Evolutionary conservation across 2,113 vertebrate species (phyloP).

Genomic region (Sceloporus tristichus): DNA sequence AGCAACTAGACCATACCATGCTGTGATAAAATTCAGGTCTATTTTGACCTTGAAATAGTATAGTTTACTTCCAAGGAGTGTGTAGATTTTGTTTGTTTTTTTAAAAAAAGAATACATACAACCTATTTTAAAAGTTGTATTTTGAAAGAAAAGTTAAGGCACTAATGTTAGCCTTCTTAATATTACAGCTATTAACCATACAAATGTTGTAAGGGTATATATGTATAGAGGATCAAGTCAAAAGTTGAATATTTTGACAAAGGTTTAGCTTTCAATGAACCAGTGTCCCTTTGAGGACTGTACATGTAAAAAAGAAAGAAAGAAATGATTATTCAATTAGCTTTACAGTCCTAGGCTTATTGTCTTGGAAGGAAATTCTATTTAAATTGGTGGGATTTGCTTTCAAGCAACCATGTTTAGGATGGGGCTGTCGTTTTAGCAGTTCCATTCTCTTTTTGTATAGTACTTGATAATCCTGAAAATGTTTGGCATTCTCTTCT

Average conservation of each 20-base stretch:
- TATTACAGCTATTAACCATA: not conserved
- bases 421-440: conserved; percentile 42
- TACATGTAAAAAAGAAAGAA: conserved; percentile 33
- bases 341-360: conserved; percentile 3
- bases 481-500: conserved; percentile 47
- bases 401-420: conserved; percentile 13
- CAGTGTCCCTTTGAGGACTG: conserved; percentile 73
- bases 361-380: conserved; percentile 4
- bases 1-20: not conserved
- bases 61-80: no score
- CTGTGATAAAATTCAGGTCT: no score
- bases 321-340: conserved; percentile 35
- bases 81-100: not conserved
- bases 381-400: not conserved
- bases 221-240: not conserved
- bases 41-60: no score
- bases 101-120: not conserved
- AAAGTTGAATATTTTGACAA: not conserved
- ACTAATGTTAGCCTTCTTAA: not conserved
- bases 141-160: no score
- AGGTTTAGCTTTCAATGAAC: conserved; percentile 52
- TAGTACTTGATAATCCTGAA: conserved; percentile 38
- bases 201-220: not conserved
- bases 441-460: conserved; percentile 42
- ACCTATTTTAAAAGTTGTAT: no score